Conservation (phyloP, 2,797 vertebrate genomes). For the Neosilurus hyrtlii region DNA sequence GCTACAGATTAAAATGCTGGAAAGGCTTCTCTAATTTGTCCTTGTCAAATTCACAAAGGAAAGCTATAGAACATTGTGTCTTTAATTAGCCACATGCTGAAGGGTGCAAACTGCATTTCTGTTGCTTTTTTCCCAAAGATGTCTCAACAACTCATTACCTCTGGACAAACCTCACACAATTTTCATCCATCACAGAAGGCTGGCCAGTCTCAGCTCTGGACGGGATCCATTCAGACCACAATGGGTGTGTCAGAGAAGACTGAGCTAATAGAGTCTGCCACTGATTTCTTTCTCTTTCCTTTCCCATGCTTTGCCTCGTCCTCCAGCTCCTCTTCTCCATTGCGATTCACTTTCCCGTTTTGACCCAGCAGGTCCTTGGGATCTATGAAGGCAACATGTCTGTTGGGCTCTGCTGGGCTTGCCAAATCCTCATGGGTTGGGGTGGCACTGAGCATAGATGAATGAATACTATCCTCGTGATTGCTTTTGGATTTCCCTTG, state of each 20-base stretch:
- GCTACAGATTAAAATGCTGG: conserved; percentile 84
- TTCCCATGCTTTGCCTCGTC: conserved; percentile 76
- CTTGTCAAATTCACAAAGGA: conserved; percentile 56
- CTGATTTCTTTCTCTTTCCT: conserved; percentile 88
- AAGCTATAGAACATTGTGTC: conserved; percentile 56
- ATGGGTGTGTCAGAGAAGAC: conserved; percentile 98
- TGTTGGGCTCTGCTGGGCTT: conserved; percentile 76
- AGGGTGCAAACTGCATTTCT: conserved; percentile 50
- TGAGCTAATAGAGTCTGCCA: conserved; percentile 92
- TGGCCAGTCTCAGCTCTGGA: conserved; percentile 41
- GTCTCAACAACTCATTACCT: conserved; percentile 59
- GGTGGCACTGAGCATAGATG: conserved; percentile 91
- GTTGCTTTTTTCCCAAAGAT: conserved; percentile 46
- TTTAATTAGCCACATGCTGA: conserved; percentile 58
- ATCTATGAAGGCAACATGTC: conserved; percentile 83
- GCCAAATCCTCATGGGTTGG: conserved; percentile 81
- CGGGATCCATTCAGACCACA: conserved; percentile 79
- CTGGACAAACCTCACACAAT: conserved; percentile 52
- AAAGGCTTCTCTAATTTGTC: conserved; percentile 68
- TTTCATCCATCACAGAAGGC: conserved; percentile 33
- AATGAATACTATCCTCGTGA: conserved; percentile 91
- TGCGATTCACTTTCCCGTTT: conserved; percentile 88
- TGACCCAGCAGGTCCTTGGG: conserved; percentile 82
- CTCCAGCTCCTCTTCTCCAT: conserved; percentile 69
- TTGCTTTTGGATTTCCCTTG: conserved; percentile 74